Conservation (phyloP, 2,113 vertebrate species). For the Orthochromis indermauri region DNA sequence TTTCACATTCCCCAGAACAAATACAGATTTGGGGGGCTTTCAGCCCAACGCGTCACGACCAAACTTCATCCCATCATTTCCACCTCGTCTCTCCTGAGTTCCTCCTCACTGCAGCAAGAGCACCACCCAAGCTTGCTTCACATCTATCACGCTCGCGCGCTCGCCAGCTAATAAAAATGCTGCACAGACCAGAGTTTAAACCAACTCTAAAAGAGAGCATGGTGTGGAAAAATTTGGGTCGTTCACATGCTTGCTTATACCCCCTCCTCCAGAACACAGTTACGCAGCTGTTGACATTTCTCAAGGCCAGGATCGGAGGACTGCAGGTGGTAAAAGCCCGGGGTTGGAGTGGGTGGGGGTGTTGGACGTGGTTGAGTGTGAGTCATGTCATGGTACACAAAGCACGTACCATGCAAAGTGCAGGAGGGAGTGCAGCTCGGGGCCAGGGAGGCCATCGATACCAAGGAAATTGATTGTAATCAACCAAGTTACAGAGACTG, state of each 20-base stretch:
- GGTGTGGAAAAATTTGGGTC: background rate
- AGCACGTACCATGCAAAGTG: conserved; percentile 74
- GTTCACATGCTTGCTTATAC: background rate
- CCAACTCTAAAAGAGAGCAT: background rate
- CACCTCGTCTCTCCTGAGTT: conserved; percentile 33
- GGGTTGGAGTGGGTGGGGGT: background rate
- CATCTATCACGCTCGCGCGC: background rate
- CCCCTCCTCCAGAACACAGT: background rate
- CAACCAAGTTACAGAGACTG: conserved; percentile 73
- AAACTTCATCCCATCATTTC: conserved; percentile 50
- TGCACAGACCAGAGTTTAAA: conserved; percentile 14
- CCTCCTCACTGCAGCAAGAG: conserved; percentile 34
- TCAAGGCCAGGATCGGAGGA: conserved; percentile 38
- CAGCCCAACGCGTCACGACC: conserved; percentile 27
- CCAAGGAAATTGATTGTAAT: conserved; percentile 78
- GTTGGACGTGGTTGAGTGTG: conserved; percentile 38
- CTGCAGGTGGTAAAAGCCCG: conserved; percentile 38
- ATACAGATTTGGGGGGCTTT: conserved; percentile 48
- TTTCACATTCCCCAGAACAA: conserved; percentile 60
- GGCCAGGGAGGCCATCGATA: conserved; percentile 75
- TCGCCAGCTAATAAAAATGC: background rate
- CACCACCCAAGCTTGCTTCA: conserved; percentile 47
- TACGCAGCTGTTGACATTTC: conserved; percentile 45
- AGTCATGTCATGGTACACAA: conserved; percentile 70
- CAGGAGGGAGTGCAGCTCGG: conserved; percentile 71